Base-by-base conservation (phyloP, 2,888 invertebrate species). In the Andrena trimmerana region DNA sequence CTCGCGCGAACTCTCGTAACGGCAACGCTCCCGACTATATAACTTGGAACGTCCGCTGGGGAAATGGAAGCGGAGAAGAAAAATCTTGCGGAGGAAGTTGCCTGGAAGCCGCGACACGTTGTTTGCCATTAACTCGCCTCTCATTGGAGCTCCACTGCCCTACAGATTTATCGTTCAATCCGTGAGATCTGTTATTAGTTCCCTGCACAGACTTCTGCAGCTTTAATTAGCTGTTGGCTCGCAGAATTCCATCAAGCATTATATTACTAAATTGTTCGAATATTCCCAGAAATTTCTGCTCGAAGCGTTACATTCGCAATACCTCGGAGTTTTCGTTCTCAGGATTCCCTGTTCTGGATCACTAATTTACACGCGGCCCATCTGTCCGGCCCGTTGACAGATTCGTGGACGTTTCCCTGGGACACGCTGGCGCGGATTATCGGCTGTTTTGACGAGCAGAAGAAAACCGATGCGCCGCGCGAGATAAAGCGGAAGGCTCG, bases 401-500 rank as follows among this genome's bases (percentile, higher is more conserved):
- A 77, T 54, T 66, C 67, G n/a, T 66, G 31, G 50, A 48, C 16
- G 60, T 50, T 59, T 24, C 57, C 69, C 27, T 13, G 50, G 7
- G 66, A 66, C 48, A 36, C 72, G 63, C 70, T 78, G 77, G 67
- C 36, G 13, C 57, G 83, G 81, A 83, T 87, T 85, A 83, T 82
- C 78, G 86, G 57, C 75, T 87, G 85, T 85, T 88, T 86, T 82
- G 84, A 83, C 79, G 81, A 65, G 76, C 68, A 69, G 81, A 81
- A 75, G 88, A 88, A 90, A 88, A 90, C 84, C 88, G 90, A 90
- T 90, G 80, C 67, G 80, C 79, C 82, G 84, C 76, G 78, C 79
- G 84, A 84, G 90, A 90, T 90, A 88, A 86, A 79, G 67, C 77
- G 52, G 74, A 42, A 66, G 75, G 71, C 69, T 63, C 59, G 48